Base-by-base conservation (phyloP, 2,888 invertebrate species). In the Synanthedon myopaeformis region DNA sequence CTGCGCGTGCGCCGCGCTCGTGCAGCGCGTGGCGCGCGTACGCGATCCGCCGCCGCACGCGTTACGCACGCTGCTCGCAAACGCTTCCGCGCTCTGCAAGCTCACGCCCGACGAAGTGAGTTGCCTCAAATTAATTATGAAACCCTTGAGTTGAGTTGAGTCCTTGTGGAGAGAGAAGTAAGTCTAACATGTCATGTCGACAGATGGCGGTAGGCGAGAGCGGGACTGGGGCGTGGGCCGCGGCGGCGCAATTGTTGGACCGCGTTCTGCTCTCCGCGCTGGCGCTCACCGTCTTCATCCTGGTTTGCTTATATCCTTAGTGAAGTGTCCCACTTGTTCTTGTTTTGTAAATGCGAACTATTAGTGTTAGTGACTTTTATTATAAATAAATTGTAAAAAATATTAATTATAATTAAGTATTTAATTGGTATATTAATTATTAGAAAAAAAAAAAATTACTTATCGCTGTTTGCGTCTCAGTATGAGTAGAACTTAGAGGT, bases 201-300 rank as follows among this genome's bases (percentile, higher is more conserved):
- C 41, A 51, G 35, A 35, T 12, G 41, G 45, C 45, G 45, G 45
- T 6, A 10, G 28, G 49, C 17, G 49, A 49, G 54, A 54, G 58
- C 55, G 57, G 59, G 56, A 67, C 70, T 62, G 74, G 72, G 57
- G 73, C 75, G 63, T 79, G 82, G 79, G 70, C 70, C 57, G 76
- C 76, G 59, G 74, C 75, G 45, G 79, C 74, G 54, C 69, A 62
- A 61, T 66, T 82, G 57, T 63, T 77, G 57, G 80, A 82, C 71
- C 61, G 65, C 57, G 64, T 55, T 58, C 62, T 76, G 53, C 59
- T 62, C 51, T 57, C 62, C 42, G 57, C 62, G 55, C 53, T 72
- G 41, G 59, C 67, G 52, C 60, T 77, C 42, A 58, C 69, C 42
- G 56, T 74, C 52, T 53, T 62, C 48, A 56, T 53, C 41, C 49